phyloP scores from a whole-genome alignment of 2,113 vertebrate species.

The Clinocottus analis region DNA sequence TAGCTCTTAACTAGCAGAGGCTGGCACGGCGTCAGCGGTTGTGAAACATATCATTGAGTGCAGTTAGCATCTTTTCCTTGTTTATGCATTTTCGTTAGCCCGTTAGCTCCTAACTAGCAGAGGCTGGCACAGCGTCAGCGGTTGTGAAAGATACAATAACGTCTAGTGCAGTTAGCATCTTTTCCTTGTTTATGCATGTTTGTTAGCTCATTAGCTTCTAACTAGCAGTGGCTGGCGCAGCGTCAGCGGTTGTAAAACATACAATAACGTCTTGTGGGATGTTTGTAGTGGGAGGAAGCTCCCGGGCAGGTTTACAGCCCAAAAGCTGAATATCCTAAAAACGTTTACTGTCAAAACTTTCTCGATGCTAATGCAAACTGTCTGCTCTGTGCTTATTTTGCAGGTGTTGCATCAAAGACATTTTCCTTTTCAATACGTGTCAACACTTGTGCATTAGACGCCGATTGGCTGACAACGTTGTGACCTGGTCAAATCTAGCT shows the following conservation, averaged over 20 bases:
- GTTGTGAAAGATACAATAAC: not conserved
- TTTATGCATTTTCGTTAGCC: not conserved
- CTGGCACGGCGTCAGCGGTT: not conserved
- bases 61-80: not conserved
- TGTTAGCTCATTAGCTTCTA: not conserved
- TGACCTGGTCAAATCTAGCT: not conserved
- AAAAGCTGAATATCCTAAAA: not conserved
- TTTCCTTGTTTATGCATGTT: not conserved
- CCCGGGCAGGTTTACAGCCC: not conserved
- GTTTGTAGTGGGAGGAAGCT: not conserved
- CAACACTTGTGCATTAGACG: not conserved
- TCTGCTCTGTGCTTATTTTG: not conserved
- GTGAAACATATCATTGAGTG: not conserved
- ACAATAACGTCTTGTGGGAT: not conserved
- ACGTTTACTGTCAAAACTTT: not conserved
- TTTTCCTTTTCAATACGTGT: not conserved
- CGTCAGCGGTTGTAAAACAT: not conserved
- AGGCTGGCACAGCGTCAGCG: not conserved
- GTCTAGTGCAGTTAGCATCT: not conserved
- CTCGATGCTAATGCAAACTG: not conserved
- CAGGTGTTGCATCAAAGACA: not conserved
- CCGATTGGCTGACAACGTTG: not conserved
- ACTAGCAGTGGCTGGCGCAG: not conserved
- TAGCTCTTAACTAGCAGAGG: not conserved
- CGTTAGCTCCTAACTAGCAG: not conserved